Base-by-base conservation (phyloP, 92 coral and sea anemone species). In the Anthopleura xanthogrammica region DNA sequence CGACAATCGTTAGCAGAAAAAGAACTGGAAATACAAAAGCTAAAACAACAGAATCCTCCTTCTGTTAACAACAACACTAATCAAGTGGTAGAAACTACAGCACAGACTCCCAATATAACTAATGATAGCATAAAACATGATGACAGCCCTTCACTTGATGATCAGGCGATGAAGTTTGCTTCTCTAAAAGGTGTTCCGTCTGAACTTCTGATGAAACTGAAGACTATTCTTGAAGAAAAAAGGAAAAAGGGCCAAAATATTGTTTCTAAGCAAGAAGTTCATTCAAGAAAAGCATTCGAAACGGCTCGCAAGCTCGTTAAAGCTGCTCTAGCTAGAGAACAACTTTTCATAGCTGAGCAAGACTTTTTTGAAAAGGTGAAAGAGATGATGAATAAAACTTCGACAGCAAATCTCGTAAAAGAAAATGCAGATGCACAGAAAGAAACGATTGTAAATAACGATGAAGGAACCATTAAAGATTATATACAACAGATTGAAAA, bases 241-340 rank as follows among this genome's bases (percentile, higher is more conserved):
- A 85, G 68, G 62, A 22, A 5, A n/a, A 50, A 68, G 54, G 16
- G 36, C 16, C 43, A 60, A 8, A 79, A 85, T 12, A 1, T 19
- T 41, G 76, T 88, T 64, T 80, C 95, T 10, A 92, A 92, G 64
- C 95, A 91, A 65, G 88, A 90, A 40, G 86, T 82, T 43, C 90
- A 85, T 12, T 90, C 98, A 19, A 76, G 98, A 76, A 94, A 94
- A 54, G 98, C 98, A 17, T 94, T 88, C 76, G 98, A 92, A 65
- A 91, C 93, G 20, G 98, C 98, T 7, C 86, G 79, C 77, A 94
- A 94, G 78, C 76, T 94, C 57, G 94, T 94, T 36, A 92, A 94
- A 66, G 98, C 98, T 40, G 87, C 94, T 41, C 70, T 88, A n/a
- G 98, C 98, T 62, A 82, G 98, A 41, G 95, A 94, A 83, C 90